A percentile compares a stretch with the other conserved stretches of the same genome.
These are phyloP conservation scores for Ambastaia sidthimunki DNA, from an alignment of 2,797 vertebrate genomes.

Conservation along the genomic window DNA sequence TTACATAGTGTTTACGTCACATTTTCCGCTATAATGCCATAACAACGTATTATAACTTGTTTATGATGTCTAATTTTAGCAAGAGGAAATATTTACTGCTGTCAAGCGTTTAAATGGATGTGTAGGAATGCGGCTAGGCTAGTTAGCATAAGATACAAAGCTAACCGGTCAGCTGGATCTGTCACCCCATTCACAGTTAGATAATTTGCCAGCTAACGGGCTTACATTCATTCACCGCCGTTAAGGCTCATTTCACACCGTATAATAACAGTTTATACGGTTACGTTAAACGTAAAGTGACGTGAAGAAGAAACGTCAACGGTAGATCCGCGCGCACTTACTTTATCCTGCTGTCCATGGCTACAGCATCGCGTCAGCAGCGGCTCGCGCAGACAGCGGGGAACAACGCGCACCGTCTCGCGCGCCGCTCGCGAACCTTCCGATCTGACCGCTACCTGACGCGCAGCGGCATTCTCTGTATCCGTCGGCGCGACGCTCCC, in stretches of 20 bases:
- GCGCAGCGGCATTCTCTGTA: constrained; percentile 3
- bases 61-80: not conserved
- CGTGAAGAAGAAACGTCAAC: not conserved
- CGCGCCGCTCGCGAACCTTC: constrained; percentile 34
- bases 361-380: constrained; percentile 86
- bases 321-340: constrained; percentile 74
- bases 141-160: constrained; percentile 41
- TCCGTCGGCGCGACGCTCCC: not conserved
- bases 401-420: constrained; percentile 41
- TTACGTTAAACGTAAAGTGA: not conserved
- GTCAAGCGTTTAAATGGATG: constrained; percentile 25
- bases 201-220: not conserved
- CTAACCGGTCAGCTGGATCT: constrained; percentile 59
- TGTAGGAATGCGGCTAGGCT: constrained; percentile 38
- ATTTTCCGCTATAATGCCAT: not conserved
- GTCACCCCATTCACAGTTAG: not conserved
- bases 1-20: not conserved
- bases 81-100: not conserved
- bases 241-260: not conserved
- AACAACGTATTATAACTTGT: too few relatives aligned
- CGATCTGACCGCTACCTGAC: constrained; percentile 34
- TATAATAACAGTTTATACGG: not conserved
- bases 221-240: not conserved
- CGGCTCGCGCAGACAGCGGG: constrained; percentile 64
- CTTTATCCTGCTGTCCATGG: constrained; percentile 94